Conservation (phyloP, 1,140 invertebrate genomes). For the Atopsyche davidsoni region DNA sequence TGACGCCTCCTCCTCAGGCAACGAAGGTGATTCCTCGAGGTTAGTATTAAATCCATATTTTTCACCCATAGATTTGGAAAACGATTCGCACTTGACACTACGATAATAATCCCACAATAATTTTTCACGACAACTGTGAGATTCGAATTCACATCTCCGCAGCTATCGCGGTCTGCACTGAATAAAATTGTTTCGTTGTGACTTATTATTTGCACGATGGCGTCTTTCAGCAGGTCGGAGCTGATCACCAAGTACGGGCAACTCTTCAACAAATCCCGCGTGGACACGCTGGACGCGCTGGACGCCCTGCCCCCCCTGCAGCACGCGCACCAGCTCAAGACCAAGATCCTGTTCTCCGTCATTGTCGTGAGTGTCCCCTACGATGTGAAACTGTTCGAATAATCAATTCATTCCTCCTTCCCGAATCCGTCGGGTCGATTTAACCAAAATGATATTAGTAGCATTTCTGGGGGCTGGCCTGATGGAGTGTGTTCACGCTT, state of each 20-base stretch:
- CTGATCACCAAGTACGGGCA: conserved; percentile 74
- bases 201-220: too few species aligned
- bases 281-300: conserved; percentile 78
- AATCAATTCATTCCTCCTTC: not conserved
- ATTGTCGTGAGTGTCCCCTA: conserved; percentile 74
- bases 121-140: too few species aligned
- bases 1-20: conserved; percentile 59
- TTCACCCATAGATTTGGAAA: too few species aligned
- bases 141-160: too few species aligned
- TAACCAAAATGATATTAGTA: not conserved
- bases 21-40: conserved; percentile 49
- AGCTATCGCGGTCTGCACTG: too few species aligned
- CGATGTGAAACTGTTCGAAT: too few species aligned
- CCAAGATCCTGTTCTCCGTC: conserved; percentile 90
- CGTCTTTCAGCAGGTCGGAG: conserved; percentile 48
- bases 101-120: too few species aligned
- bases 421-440: not conserved
- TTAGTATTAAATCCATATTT: too few species aligned
- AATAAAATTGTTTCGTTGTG: too few species aligned
- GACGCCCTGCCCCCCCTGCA: conserved; percentile 69
- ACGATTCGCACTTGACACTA: too few species aligned
- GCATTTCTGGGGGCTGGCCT: not conserved
- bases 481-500: conserved; percentile 17
- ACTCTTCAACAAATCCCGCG: conserved; percentile 77
- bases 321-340: conserved; percentile 80